Evolutionary conservation across 2,113 vertebrate species (phyloP).

Genomic region (Tyto alba): DNA sequence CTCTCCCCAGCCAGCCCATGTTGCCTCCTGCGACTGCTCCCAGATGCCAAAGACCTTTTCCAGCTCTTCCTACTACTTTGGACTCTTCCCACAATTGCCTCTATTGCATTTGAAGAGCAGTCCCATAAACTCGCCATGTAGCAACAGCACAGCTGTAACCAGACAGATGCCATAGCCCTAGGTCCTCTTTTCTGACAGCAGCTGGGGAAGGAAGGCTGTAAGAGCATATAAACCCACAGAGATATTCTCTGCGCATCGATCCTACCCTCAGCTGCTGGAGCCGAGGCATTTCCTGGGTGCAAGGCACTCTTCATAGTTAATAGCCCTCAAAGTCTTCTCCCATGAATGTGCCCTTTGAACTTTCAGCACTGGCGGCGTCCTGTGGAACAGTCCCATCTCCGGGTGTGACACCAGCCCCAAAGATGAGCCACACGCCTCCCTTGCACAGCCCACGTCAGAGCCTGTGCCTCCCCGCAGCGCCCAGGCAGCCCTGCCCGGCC

Average conservation of each 20-base stretch:
- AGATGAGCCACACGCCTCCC: neutral
- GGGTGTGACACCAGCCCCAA: accelerated
- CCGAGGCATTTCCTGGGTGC: neutral
- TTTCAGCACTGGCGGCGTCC: neutral
- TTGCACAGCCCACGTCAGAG: accelerated
- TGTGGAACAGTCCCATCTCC: neutral
- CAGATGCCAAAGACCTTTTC: neutral
- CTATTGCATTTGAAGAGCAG: neutral
- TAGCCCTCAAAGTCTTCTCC: neutral
- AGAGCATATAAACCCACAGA: neutral
- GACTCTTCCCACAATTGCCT: neutral
- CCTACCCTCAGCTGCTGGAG: neutral
- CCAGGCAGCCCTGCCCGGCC: neutral
- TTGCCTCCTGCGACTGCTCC: neutral
- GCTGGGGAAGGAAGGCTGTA: neutral
- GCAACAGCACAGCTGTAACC: neutral
- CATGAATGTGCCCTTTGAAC: neutral
- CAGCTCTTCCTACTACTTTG: neutral
- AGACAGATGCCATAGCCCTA: neutral
- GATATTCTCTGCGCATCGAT: accelerated
- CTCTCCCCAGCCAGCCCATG: neutral
- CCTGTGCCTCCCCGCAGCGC: accelerated
- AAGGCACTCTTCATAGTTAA: neutral
- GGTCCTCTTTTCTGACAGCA: accelerated
- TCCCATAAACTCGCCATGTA: accelerated